Conservation (phyloP, 2,797 vertebrate genomes). For the Emys orbicularis region DNA sequence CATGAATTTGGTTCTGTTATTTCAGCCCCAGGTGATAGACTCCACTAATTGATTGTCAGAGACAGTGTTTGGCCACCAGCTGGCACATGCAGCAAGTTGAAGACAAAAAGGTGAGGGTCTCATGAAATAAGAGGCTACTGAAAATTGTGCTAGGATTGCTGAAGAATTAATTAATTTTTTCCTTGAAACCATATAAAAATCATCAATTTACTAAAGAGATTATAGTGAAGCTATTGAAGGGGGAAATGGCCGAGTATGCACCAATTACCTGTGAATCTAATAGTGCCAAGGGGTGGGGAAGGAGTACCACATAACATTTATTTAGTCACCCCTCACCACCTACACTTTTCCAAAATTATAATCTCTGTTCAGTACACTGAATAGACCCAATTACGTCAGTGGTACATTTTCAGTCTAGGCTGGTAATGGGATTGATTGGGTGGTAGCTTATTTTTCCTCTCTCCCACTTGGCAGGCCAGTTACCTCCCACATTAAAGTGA, state of each 20-base stretch:
- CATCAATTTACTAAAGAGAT: neutral
- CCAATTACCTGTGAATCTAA: neutral
- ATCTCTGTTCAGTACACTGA: neutral
- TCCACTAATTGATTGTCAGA: neutral
- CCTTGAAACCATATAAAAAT: neutral
- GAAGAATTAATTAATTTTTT: neutral
- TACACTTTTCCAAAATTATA: neutral
- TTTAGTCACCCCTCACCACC: neutral
- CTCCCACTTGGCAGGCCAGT: neutral
- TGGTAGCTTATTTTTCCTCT: no score
- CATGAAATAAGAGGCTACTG: neutral
- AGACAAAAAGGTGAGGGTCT: neutral
- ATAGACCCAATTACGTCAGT: neutral
- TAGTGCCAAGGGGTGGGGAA: neutral
- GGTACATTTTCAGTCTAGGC: neutral
- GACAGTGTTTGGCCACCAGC: neutral
- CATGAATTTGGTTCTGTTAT: neutral
- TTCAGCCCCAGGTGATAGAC: accelerated
- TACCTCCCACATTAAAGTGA: neutral
- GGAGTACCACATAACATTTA: no score
- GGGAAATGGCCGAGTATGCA: neutral
- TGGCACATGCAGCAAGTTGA: neutral
- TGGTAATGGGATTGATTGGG: no score
- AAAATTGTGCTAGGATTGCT: neutral
- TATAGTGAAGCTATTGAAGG: neutral